These are phyloP conservation scores for Aculops lycopersici DNA, from an alignment of 1,140 invertebrate genomes.

Conservation along the genomic window DNA sequence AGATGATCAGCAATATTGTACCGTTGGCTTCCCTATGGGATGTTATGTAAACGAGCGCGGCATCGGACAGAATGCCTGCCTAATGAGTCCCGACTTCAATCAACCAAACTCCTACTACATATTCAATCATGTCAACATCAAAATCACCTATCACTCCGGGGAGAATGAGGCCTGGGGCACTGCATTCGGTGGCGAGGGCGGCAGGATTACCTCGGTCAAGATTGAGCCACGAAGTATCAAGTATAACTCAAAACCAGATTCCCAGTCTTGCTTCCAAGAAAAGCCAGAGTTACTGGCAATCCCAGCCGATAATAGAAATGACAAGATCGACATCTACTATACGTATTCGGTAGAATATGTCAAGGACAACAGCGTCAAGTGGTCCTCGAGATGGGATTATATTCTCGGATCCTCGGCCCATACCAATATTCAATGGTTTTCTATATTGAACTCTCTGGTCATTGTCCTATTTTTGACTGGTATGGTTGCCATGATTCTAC, in stretches of 20 bases:
- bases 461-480: slow-evolving; percentile 41
- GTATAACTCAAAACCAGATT: slow-evolving; percentile 16
- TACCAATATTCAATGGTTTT: slow-evolving; percentile 94
- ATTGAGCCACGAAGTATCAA: slow-evolving; percentile 42
- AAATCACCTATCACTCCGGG: slow-evolving; percentile 66
- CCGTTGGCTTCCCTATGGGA: slow-evolving; percentile 88
- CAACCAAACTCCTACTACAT: slow-evolving; percentile 45
- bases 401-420: slow-evolving; percentile 91
- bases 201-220: slow-evolving; percentile 55
- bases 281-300: slow-evolving; percentile 16
- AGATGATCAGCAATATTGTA: slow-evolving; percentile 42
- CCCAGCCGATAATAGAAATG: slow-evolving; percentile 26
- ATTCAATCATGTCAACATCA: slow-evolving; percentile 83
- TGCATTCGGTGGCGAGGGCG: slow-evolving; percentile 36
- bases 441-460: slow-evolving; percentile 24
- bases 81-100: slow-evolving; percentile 23
- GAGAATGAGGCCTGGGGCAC: slow-evolving; percentile 46
- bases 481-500: slow-evolving; percentile 96
- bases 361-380: slow-evolving; percentile 55
- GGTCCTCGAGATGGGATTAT: slow-evolving; percentile 97
- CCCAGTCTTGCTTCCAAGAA: slow-evolving; percentile 19
- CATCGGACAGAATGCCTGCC: slow-evolving; percentile 26
- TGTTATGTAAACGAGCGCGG: slow-evolving; percentile 35
- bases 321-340: slow-evolving; percentile 36
- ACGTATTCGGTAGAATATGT: slow-evolving; percentile 40